Conservation (phyloP, 2,888 invertebrate genomes). For the Pherbina coryleti region DNA sequence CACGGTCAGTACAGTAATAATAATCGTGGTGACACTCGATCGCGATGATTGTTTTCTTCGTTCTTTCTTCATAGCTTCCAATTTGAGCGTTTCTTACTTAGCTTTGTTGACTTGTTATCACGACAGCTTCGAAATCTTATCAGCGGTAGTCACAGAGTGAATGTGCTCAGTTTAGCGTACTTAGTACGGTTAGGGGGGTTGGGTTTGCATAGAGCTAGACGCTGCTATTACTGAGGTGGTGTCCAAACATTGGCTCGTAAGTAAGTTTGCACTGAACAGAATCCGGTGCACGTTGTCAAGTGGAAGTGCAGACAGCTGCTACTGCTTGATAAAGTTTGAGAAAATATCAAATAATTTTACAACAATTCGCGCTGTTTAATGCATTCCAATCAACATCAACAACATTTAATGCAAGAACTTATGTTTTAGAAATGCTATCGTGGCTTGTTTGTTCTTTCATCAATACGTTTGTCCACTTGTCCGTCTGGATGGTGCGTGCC, state of each 20-base stretch:
- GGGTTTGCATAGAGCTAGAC: not conserved
- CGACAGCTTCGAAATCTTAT: not conserved
- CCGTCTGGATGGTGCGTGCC: not conserved
- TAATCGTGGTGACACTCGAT: too few species aligned
- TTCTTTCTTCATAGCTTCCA: not conserved
- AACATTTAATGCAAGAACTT: not conserved
- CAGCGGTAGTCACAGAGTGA: not conserved
- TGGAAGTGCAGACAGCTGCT: too few species aligned
- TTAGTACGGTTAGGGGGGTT: not conserved
- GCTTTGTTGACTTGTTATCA: constrained; percentile 7
- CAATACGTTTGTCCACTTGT: not conserved
- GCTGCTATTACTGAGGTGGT: not conserved
- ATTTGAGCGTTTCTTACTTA: not conserved
- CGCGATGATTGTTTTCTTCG: too few species aligned
- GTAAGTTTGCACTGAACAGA: not conserved
- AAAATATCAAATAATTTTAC: not conserved
- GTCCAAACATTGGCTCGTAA: not conserved
- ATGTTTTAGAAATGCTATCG: too few species aligned
- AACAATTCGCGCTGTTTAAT: not conserved
- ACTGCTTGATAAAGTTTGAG: too few species aligned
- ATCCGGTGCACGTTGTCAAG: too few species aligned
- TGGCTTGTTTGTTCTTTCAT: too few species aligned
- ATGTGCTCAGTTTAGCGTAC: not conserved
- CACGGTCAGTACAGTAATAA: too few species aligned
- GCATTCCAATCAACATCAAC: not conserved